phyloP scores from a whole-genome alignment of 2,113 vertebrate species.

The Hystrix brachyura region DNA sequence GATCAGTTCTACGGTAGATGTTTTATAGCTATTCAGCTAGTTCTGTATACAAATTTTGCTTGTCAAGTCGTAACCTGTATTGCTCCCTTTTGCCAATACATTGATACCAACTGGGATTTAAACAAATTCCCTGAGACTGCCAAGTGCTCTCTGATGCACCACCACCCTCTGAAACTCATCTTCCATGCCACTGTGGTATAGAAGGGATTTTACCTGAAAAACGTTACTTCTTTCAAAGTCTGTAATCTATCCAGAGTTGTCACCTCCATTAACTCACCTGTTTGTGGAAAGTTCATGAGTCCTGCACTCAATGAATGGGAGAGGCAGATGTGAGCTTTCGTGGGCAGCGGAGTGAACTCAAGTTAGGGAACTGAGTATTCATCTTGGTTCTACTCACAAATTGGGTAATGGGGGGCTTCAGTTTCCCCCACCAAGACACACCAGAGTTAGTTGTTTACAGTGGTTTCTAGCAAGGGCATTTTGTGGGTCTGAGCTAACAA shows the following conservation, averaged over 20 bases:
- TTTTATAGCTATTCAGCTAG: neutral
- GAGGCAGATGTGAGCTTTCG: neutral
- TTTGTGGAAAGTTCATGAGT: neutral
- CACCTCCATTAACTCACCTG: neutral
- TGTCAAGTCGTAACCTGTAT: accelerated
- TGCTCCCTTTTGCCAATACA: too few species aligned
- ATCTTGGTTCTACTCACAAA: neutral
- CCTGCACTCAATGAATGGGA: neutral
- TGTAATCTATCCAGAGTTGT: neutral
- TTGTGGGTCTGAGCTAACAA: neutral
- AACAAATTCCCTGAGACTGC: neutral
- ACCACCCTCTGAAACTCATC: neutral
- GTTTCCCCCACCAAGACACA: accelerated
- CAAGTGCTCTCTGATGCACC: neutral
- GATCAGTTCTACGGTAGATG: neutral
- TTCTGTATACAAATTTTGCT: neutral
- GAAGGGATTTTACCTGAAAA: constrained; percentile 16
- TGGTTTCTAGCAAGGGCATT: neutral
- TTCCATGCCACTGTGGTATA: neutral
- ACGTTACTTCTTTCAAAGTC: constrained; percentile 24
- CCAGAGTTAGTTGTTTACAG: neutral
- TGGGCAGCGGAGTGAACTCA: neutral
- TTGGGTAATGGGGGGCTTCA: neutral
- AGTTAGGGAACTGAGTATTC: neutral
- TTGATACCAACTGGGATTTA: neutral